Evolutionary conservation across 2,888 invertebrate species (phyloP).

Genomic region (Dryobotodes eremita): DNA sequence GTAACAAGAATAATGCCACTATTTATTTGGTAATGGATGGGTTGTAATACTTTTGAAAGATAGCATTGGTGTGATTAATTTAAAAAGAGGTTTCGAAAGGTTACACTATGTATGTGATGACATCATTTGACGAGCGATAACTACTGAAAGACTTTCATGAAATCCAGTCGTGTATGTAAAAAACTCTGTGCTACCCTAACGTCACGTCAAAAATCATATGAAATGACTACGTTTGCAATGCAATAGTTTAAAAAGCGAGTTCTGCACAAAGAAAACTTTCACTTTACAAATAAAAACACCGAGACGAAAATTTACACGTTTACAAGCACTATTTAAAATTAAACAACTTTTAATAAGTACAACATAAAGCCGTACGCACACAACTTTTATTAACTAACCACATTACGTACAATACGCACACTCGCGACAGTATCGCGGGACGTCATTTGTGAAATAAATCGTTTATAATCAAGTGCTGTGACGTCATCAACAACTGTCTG

Average conservation of each 20-base stretch:
- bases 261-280: background rate
- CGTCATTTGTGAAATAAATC: conserved; percentile 87
- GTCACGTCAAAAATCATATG: background rate
- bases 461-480: conserved; percentile 89
- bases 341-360: conserved; percentile 10
- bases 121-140: too few species aligned
- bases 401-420: conserved; percentile 61
- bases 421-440: conserved; percentile 62
- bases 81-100: background rate
- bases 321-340: conserved; percentile 16
- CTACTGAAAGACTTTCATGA: background rate
- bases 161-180: background rate
- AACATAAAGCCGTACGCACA: conserved; percentile 22
- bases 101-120: background rate
- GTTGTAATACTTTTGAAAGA: background rate
- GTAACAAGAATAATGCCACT: background rate
- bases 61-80: background rate
- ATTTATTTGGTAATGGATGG: background rate
- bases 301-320: background rate
- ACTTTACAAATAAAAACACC: background rate
- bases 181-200: background rate
- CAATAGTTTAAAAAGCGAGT: background rate
- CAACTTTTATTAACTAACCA: conserved; percentile 64
- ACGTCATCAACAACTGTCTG: conserved; percentile 90
- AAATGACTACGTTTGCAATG: conserved; percentile 9